phyloP scores from a whole-genome alignment of 1,140 invertebrate genomes.

The Caenorhabditis tropicalis region DNA sequence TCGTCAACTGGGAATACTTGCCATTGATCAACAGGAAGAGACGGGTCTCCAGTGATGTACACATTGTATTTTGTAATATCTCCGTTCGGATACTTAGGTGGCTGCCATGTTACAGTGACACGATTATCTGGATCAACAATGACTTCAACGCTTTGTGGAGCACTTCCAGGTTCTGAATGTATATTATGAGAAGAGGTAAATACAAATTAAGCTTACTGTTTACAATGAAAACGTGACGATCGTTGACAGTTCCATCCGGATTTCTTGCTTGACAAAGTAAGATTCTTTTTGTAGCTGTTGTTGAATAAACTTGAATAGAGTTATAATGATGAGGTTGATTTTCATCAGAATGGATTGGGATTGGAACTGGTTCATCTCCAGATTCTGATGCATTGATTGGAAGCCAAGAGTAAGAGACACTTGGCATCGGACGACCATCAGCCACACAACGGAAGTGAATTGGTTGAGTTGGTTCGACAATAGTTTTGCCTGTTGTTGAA shows the following conservation, averaged over 20 bases:
- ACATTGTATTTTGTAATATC: slow-evolving; percentile 64
- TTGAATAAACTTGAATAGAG: slow-evolving; percentile 63
- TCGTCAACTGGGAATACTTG: slow-evolving; percentile 62
- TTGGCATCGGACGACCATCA: slow-evolving; percentile 67
- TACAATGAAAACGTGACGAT: slow-evolving; percentile 64
- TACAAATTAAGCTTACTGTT: too few relatives aligned
- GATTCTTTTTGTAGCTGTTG: slow-evolving; percentile 61
- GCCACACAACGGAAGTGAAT: slow-evolving; percentile 69
- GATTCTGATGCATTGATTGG: slow-evolving; percentile 64
- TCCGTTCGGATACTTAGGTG: slow-evolving; percentile 69
- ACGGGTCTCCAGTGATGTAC: slow-evolving; percentile 69
- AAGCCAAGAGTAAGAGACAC: slow-evolving; percentile 70
- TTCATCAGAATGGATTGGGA: slow-evolving; percentile 54
- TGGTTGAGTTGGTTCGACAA: slow-evolving; percentile 66
- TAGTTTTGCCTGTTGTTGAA: slow-evolving; percentile 57
- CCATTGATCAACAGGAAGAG: slow-evolving; percentile 70
- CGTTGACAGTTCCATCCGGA: slow-evolving; percentile 66
- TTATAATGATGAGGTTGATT: slow-evolving; percentile 63
- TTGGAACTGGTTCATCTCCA: slow-evolving; percentile 66
- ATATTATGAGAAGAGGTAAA: neutral
- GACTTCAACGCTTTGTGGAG: slow-evolving; percentile 60
- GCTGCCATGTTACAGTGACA: slow-evolving; percentile 67
- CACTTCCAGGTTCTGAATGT: slow-evolving; percentile 67
- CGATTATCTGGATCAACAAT: slow-evolving; percentile 68
- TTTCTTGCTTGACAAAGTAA: slow-evolving; percentile 70